Percentiles rank a stretch among this genome's conserved stretches.
Evolutionary conservation across 1,140 invertebrate genomes (phyloP).

Genomic region (Drosophila rhopaloa): DNA sequence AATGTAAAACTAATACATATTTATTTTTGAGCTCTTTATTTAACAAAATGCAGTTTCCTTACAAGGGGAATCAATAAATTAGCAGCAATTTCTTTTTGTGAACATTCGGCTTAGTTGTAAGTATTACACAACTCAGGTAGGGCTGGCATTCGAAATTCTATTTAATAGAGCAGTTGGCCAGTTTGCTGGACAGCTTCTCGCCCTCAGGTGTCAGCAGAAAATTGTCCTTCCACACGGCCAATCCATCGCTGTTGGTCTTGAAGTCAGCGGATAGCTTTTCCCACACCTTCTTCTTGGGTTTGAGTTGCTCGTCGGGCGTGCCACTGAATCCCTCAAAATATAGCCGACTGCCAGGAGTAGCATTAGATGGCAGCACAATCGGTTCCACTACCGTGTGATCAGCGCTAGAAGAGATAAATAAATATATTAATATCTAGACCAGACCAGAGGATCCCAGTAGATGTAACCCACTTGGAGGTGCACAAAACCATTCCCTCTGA

Average conservation of each 20-base stretch:
- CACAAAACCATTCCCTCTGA: slow-evolving; percentile 97
- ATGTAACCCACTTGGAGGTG: slow-evolving; percentile 90
- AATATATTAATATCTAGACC: neutral
- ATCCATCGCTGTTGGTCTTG: slow-evolving; percentile 89
- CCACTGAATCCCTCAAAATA: slow-evolving; percentile 92
- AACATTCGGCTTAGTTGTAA: slow-evolving; percentile 59
- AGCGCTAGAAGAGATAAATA: slow-evolving; percentile 85
- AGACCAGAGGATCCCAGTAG: fast-evolving
- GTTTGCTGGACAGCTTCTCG: slow-evolving; percentile 77
- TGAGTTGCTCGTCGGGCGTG: slow-evolving; percentile 92
- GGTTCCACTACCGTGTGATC: slow-evolving; percentile 93
- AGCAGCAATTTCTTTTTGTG: slow-evolving; percentile 41
- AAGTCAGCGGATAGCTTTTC: slow-evolving; percentile 95
- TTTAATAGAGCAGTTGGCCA: slow-evolving; percentile 80
- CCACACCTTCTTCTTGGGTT: slow-evolving; percentile 99
- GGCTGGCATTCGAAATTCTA: slow-evolving; percentile 55
- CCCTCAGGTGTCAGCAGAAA: slow-evolving; percentile 87
- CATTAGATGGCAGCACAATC: slow-evolving; percentile 90
- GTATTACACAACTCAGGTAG: slow-evolving; percentile 75
- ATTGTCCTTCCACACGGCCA: slow-evolving; percentile 94
- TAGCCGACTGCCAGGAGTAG: slow-evolving; percentile 92
- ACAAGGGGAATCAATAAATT: slow-evolving; percentile 64
- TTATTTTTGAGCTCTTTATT: slow-evolving; percentile 20
- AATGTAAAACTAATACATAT: no score
- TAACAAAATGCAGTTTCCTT: slow-evolving; percentile 44